A percentile compares a stretch with the other conserved stretches of the same genome.
Conservation (phyloP, 2,113 vertebrate genomes). For the Esox niger region DNA sequence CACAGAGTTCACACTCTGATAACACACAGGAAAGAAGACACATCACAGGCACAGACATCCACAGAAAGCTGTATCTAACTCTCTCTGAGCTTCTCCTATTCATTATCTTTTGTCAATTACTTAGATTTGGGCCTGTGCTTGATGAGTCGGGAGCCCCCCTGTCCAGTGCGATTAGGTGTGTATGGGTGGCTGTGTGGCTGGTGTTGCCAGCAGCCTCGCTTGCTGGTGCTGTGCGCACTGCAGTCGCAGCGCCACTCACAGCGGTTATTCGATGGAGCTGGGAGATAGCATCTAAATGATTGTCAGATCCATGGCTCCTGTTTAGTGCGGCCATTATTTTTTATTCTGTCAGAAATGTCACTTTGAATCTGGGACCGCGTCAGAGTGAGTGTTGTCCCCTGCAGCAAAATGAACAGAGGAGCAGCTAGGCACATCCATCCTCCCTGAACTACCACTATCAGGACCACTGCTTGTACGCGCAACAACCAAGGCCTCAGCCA, state of each 20-base stretch:
- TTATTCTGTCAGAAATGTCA: conserved; percentile 75
- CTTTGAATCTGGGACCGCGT: conserved; percentile 64
- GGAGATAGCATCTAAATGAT: conserved; percentile 78
- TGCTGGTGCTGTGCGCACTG: conserved; percentile 53
- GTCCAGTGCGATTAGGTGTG: conserved; percentile 74
- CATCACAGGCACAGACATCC: neutral
- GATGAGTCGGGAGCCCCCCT: conserved; percentile 65
- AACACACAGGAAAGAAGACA: too few species aligned
- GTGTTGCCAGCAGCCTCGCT: conserved; percentile 69
- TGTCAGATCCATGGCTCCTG: conserved; percentile 71
- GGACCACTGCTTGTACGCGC: conserved; percentile 7
- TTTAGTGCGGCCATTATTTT: conserved; percentile 69
- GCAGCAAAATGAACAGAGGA: conserved; percentile 57
- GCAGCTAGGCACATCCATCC: conserved; percentile 34
- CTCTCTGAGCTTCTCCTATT: conserved; percentile 27
- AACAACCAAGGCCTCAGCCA: conserved; percentile 38
- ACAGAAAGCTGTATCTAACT: conserved; percentile 29
- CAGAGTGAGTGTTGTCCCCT: conserved; percentile 60
- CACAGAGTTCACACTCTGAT: neutral
- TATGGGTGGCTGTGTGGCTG: conserved; percentile 60
- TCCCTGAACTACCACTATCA: neutral
- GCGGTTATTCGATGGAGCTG: conserved; percentile 67
- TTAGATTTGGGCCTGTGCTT: conserved; percentile 70
- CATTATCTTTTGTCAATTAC: conserved; percentile 76
- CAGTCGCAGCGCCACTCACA: conserved; percentile 10